Percentiles rank a stretch among this genome's conserved stretches.
phyloP scores from a whole-genome alignment of 2,797 vertebrate genomes.

The Chiroxiphia lanceolata region DNA sequence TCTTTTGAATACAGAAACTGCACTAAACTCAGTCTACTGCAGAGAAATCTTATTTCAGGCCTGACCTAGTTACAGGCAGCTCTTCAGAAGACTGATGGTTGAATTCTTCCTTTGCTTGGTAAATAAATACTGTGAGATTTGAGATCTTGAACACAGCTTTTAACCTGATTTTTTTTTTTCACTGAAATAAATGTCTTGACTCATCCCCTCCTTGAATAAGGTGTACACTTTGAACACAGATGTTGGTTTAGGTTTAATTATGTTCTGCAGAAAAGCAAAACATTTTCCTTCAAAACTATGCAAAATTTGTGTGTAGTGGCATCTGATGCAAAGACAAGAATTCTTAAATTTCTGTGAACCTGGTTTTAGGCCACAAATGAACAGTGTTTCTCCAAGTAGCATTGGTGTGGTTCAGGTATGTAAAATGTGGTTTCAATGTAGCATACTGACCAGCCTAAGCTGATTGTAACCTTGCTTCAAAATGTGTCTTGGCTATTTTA shows the following conservation, averaged over 20 bases:
- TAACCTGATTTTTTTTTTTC: background rate
- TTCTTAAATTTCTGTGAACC: constrained; percentile 12
- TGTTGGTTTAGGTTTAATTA: background rate
- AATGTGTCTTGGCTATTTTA: constrained; percentile 19
- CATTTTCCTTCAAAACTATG: constrained; percentile 62
- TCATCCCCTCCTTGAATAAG: background rate
- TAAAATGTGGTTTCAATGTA: constrained; percentile 18
- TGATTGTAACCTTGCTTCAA: constrained; percentile 41
- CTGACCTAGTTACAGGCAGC: constrained; percentile 42
- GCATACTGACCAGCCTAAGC: constrained; percentile 19
- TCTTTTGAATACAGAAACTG: constrained; percentile 55
- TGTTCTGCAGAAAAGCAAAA: constrained; percentile 32
- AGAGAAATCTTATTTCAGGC: constrained; percentile 30
- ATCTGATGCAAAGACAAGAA: constrained; percentile 33
- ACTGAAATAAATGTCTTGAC: background rate
- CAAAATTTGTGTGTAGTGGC: constrained; percentile 25
- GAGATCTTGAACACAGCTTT: constrained; percentile 9
- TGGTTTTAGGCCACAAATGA: background rate
- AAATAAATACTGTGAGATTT: constrained; percentile 55
- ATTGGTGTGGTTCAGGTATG: constrained; percentile 7
- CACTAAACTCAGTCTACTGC: constrained; percentile 61
- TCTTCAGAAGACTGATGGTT: constrained; percentile 47
- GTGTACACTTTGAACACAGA: background rate
- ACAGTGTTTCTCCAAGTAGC: background rate
- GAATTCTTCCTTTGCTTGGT: constrained; percentile 44